Percentiles rank a stretch among this genome's conserved stretches.
Conservation (phyloP, 2,888 invertebrate species). For the Micropterix aruncella region DNA sequence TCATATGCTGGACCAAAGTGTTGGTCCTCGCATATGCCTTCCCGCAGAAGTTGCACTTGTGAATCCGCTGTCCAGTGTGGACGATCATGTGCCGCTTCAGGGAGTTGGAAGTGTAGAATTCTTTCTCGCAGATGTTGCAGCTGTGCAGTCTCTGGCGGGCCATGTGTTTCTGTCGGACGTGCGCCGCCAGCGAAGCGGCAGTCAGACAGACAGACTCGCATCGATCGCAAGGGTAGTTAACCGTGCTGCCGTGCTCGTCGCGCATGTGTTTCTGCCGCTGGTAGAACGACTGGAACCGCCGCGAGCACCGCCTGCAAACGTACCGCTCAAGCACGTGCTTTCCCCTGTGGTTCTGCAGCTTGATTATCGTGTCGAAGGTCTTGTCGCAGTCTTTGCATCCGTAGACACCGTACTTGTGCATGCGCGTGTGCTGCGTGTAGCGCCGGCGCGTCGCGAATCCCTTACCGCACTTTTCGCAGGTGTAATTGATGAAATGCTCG, state of each 20-base stretch:
- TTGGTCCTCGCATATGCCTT: conserved; percentile 44
- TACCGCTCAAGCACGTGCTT: conserved; percentile 29
- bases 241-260: conserved; percentile 27
- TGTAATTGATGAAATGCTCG: conserved; percentile 26
- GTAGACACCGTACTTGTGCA: conserved; percentile 28
- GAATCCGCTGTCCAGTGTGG: conserved; percentile 39
- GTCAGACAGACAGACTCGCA: conserved; percentile 27
- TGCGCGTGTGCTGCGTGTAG: conserved; percentile 26
- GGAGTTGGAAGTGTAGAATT: conserved; percentile 29
- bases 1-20: conserved; percentile 41
- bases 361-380: conserved; percentile 27
- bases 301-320: conserved; percentile 32
- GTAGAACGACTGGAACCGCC: conserved; percentile 31
- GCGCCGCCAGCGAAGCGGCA: not conserved
- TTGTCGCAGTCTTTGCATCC: conserved; percentile 28
- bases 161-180: not conserved
- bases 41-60: conserved; percentile 41
- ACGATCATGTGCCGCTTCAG: conserved; percentile 25
- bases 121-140: conserved; percentile 20
- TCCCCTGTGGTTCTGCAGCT: conserved; percentile 25
- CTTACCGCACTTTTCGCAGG: conserved; percentile 32
- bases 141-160: not conserved
- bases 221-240: conserved; percentile 26
- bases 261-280: conserved; percentile 31
- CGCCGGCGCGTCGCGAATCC: conserved; percentile 33